Base-by-base conservation (phyloP, 2,113 vertebrate genomes). In the Dipodomys merriami region DNA sequence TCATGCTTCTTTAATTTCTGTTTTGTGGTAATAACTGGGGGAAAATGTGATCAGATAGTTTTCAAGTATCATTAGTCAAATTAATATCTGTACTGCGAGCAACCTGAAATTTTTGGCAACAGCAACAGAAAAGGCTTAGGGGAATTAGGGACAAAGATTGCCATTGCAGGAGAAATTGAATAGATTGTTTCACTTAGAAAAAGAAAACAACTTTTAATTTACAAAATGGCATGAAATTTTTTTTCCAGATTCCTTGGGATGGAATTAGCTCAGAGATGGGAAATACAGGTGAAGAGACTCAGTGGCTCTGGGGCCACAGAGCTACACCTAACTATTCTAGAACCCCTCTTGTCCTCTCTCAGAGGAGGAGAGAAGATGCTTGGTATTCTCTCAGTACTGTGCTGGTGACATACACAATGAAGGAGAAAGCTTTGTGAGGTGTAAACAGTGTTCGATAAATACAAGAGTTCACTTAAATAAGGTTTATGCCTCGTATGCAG, bases 31-130 rank as follows among this genome's bases (percentile, higher is more conserved):
- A 92, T 65, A 94, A 85, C 84, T 69, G 53, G 53, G 53, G 15
- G 74, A 94, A 94, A 94, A 91, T 91, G 65, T 74, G 82, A 95
- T 83, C 80, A 87, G 77, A 85, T 79, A 71, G 39, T 93, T 96
- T 96, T 91, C 89, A 94, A 92, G 86, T 94, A 86, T 95, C 95
- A 91, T 96, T 93, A 96, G 93, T 95, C 91, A 96, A 91, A 95
- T 96, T 95, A 94, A 90, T 95, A 92, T 95, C 80, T 95, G 85
- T 83, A 79, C 81, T 62, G 2, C 35, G 88, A 91, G 23, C 46
- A 95, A 81, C 81, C 89, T 95, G 73, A 90, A 94, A 64, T 39
- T 53, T 64, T 91, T 92, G 83, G 64, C 92, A 94, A 78, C 19
- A 65, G 39, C 77, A 65, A 3, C 27, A 35, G 30, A 92, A 93